Base-by-base conservation (phyloP, 2,888 invertebrate genomes). In the Laspeyria flexula region DNA sequence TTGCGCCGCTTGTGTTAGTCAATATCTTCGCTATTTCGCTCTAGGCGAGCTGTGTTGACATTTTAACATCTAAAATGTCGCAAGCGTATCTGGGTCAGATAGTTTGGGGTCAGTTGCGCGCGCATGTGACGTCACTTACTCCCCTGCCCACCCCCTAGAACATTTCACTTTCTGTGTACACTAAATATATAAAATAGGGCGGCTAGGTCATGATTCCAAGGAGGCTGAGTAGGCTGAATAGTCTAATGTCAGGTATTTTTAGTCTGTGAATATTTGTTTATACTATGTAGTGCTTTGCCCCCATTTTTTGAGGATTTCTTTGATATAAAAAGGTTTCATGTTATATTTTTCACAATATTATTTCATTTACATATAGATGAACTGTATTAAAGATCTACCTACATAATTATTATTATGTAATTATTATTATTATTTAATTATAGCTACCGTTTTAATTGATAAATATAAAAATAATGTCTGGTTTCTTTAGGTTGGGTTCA, bases 71-170 rank as follows among this genome's bases (percentile, higher is more conserved):
- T 53, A 59, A 63, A 68, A 67, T 87, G 85, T 89, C 85, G 88
- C 83, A 88, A 88, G 78, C 53, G 42, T 62, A 90, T 80, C 77
- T 91, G 70, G 91, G 91, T 91, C 90, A 90, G 34, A 34, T 45
- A 50, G 57, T 67, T 71, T 68, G 72, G 77, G 83, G 85, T 82
- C 81, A 76, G 55, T 12, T 81, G 87, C 89, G 90, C 87, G 85
- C 90, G 90, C 88, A 79, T 10, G 71, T 82, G 83, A 90, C 90
- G 90, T 90, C 88, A 89, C 71, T 18, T 21, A 55, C 55, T 62
- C 75, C 75, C 82, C 70, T 73, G 44, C 75, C 75, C 75, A 79
- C 81, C 83, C 83, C 82, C 81, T 67, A 59, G 57, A 66, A 77
- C 77, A 70, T 82, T 69, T 87, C 86, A 78, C 88, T 87, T 88